Percentiles rank a stretch among this genome's conserved stretches.
Evolutionary conservation across 2,797 vertebrate genomes (phyloP).

Genomic region (Champsocephalus gunnari): DNA sequence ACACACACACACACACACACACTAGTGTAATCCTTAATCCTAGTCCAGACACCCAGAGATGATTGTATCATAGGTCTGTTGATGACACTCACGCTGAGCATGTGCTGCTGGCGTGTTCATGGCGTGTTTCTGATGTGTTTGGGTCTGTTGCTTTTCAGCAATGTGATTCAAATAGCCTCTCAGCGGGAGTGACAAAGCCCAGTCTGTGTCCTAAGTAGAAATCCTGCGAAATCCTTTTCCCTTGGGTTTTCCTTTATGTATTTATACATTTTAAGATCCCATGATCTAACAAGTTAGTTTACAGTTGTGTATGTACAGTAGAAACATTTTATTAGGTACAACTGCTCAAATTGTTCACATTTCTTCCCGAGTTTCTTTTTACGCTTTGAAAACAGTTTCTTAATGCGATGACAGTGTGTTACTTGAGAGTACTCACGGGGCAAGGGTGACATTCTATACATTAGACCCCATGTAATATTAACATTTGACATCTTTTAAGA

Average conservation of each 20-base stretch:
- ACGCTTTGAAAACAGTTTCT: neutral
- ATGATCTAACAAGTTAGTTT: neutral
- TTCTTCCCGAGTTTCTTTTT: slow-evolving; percentile 20
- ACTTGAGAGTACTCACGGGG: slow-evolving; percentile 17
- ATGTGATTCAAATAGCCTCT: neutral
- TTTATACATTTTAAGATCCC: neutral
- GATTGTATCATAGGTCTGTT: slow-evolving; percentile 35
- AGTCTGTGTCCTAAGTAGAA: neutral
- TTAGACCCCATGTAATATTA: slow-evolving; percentile 14
- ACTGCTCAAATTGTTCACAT: neutral
- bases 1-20: slow-evolving; percentile 14
- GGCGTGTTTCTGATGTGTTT: slow-evolving; percentile 1
- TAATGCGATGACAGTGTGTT: neutral
- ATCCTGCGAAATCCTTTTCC: neutral
- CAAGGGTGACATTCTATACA: slow-evolving; percentile 34
- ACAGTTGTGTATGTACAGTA: too few relatives aligned
- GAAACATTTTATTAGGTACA: too few relatives aligned
- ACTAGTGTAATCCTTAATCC: slow-evolving; percentile 48
- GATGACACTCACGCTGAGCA: slow-evolving; percentile 34
- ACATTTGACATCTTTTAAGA: slow-evolving; percentile 24
- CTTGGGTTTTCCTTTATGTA: slow-evolving; percentile 11
- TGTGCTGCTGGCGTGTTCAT: slow-evolving; percentile 20
- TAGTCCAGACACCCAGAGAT: slow-evolving; percentile 32
- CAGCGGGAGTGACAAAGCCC: neutral
- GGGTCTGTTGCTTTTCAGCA: slow-evolving; percentile 10